A percentile compares a stretch with the other conserved stretches of the same genome.
phyloP scores from a whole-genome alignment of 35 echinoderm and acorn worm species.

The Holothuria glaberrima region DNA sequence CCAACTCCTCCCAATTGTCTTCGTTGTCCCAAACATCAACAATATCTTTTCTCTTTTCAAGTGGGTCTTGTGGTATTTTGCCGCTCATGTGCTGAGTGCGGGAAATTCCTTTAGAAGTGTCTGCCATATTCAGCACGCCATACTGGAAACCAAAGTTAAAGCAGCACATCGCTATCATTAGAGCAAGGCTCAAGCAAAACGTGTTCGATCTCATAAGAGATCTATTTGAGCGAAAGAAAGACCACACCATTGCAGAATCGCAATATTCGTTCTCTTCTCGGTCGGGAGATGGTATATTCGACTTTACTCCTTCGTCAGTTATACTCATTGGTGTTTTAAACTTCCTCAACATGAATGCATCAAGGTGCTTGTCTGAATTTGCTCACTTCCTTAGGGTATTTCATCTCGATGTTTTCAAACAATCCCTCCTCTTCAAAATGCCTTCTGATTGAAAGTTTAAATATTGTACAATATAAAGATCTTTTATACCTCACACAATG shows the following conservation, averaged over 20 bases:
- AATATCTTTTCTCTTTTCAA: background rate
- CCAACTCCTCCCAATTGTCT: conserved; percentile 19
- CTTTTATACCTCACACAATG: too few relatives aligned
- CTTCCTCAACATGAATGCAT: too few relatives aligned
- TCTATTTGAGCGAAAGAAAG: background rate
- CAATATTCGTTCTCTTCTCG: too few relatives aligned
- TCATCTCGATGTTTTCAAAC: too few relatives aligned
- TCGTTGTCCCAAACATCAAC: conserved; percentile 20
- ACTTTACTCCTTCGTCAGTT: too few relatives aligned
- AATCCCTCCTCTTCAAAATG: too few relatives aligned
- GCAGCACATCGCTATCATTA: background rate
- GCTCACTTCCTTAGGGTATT: too few relatives aligned
- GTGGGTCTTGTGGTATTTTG: background rate
- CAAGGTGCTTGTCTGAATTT: too few relatives aligned
- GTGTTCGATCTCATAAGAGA: conserved; percentile 5
- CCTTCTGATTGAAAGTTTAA: too few relatives aligned
- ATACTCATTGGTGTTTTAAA: too few relatives aligned
- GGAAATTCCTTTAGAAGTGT: background rate
- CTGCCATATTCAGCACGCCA: background rate
- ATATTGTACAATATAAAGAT: too few relatives aligned
- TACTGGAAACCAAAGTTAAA: conserved; percentile 46
- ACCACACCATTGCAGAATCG: background rate
- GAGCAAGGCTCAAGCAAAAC: conserved; percentile 35
- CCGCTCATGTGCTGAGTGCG: background rate
- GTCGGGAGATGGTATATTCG: too few relatives aligned